phyloP scores from a whole-genome alignment of 2,113 vertebrate species.

The Psammodynastes pulverulentus region DNA sequence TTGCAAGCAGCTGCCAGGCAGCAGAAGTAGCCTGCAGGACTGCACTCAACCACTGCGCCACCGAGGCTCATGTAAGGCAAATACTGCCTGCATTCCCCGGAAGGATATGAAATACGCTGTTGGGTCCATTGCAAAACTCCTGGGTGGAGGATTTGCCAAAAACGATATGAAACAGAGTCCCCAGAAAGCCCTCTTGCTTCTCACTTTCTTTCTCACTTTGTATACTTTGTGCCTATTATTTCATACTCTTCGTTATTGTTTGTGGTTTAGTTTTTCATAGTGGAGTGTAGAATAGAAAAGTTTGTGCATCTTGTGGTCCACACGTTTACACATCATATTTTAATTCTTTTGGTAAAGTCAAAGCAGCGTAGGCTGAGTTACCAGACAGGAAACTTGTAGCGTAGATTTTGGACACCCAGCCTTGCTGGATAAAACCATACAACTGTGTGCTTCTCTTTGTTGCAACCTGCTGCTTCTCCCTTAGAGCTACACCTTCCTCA shows the following conservation, averaged over 20 bases:
- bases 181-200: not conserved
- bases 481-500: conserved; percentile 92
- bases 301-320: not conserved
- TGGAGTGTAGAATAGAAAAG: not conserved
- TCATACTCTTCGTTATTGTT: not conserved
- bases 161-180: not conserved
- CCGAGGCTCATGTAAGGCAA: too few species aligned
- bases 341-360: not conserved
- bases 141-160: not conserved
- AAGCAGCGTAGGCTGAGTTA: not conserved
- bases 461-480: not conserved
- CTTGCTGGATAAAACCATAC: not conserved
- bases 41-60: too few species aligned
- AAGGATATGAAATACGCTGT: not conserved
- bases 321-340: not conserved
- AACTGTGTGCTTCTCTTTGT: not conserved
- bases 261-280: not conserved
- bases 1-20: too few species aligned
- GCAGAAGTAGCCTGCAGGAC: too few species aligned
- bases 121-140: not conserved
- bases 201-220: not conserved
- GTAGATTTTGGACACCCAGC: not conserved
- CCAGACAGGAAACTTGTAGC: not conserved
- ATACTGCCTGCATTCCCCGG: too few species aligned
- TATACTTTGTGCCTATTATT: not conserved